Conservation (phyloP, 1,140 invertebrate species). For the Caligus rogercresseyi region DNA sequence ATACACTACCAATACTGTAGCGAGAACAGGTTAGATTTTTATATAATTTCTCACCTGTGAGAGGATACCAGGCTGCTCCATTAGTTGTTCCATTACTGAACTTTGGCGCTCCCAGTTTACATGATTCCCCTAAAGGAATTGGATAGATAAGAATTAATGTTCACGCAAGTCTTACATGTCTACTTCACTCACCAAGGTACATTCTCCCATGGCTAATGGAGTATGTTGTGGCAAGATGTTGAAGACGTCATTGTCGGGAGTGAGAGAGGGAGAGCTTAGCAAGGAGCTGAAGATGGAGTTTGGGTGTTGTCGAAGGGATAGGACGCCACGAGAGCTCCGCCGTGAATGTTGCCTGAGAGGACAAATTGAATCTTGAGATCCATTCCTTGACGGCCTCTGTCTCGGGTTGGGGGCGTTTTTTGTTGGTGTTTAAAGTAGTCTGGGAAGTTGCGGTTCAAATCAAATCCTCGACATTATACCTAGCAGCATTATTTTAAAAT, state of each 20-base stretch:
- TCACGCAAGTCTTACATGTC: no score
- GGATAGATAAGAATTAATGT: slow-evolving; percentile 24
- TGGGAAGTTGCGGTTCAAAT: slow-evolving; percentile 78
- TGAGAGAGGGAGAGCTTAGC: slow-evolving; percentile 39
- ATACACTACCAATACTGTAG: neutral
- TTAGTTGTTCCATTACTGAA: slow-evolving; percentile 78
- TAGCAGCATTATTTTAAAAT: slow-evolving; percentile 26
- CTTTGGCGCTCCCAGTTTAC: slow-evolving; percentile 42
- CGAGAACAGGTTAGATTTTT: slow-evolving; percentile 22
- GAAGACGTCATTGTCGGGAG: slow-evolving; percentile 86
- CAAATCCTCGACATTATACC: slow-evolving; percentile 66
- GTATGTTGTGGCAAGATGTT: slow-evolving; percentile 68
- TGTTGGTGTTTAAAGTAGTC: slow-evolving; percentile 76
- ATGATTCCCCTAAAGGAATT: slow-evolving; percentile 46
- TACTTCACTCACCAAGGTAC: slow-evolving; percentile 7
- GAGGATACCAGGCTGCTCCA: slow-evolving; percentile 75
- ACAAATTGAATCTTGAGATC: slow-evolving; percentile 82
- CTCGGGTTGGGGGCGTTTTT: slow-evolving; percentile 67
- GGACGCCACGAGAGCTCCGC: slow-evolving; percentile 73
- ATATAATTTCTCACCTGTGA: slow-evolving; percentile 46
- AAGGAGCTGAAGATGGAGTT: slow-evolving; percentile 53
- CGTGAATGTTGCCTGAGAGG: slow-evolving; percentile 71
- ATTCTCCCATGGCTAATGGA: slow-evolving; percentile 61
- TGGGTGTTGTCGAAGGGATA: slow-evolving; percentile 80
- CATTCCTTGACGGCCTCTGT: slow-evolving; percentile 84